Base-by-base conservation (phyloP, 2,888 invertebrate species). In the Scaptomyza flava region DNA sequence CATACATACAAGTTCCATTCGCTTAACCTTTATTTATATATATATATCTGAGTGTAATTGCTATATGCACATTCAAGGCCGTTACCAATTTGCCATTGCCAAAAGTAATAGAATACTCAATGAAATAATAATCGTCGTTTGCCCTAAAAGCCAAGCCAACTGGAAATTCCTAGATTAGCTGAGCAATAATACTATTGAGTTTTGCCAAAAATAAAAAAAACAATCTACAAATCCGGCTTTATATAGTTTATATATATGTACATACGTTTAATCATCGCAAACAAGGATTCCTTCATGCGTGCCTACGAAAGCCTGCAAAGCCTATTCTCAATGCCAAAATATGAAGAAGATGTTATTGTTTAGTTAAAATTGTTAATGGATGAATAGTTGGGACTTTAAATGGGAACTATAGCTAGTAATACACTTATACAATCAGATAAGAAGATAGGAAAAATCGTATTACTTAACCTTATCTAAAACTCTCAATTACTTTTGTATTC, bases 61-160 rank as follows among this genome's bases (percentile, higher is more conserved):
- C 20, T 57, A 3, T 17, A 20, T 50, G 52, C 70, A 70, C 64
- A 72, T 70, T 71, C 70, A 87, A 77, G 80, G 71, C 58, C 80
- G 76, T 59, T 56, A 59, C 75, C 77, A 76, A 38, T 14, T 27
- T 57, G 46, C 52, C 68, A 54, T 68, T 64, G 60, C 67, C 71
- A 66, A 62, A 61, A 53, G 53, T 23, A 42, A 59, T 53, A 62
- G 58, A 62, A 62, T 11, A 41, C 17, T 43, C 20, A 45, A 30
- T 41, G 27, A 48, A 7, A 48, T 17, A 46, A 46, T 56, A 64
- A 50, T 63, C 72, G 65, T 56, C 52, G 58, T 57, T 58, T 81
- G 87, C 74, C 71, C 64, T 70, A 67, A 53, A 84, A 87, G 82
- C 82, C 79, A 89, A 89, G 87, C 81, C 89, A 87, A 73, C 89